Conservation (phyloP, 2,113 vertebrate species). For the Noturus placidus region DNA sequence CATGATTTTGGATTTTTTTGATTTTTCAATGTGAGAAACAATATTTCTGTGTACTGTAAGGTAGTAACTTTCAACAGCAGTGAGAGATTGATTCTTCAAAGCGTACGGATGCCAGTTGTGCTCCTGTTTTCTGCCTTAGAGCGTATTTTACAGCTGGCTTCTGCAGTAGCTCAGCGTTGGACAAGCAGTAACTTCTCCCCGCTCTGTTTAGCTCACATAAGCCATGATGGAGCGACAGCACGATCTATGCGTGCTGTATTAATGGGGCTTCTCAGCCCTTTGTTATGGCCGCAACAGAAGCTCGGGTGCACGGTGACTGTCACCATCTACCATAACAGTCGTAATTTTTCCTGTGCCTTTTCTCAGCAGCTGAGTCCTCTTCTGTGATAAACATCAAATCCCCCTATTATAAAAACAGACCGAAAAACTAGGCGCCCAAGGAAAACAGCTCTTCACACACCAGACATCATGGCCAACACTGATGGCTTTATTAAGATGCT, state of each 20-base stretch:
- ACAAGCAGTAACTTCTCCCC: slow-evolving; percentile 26
- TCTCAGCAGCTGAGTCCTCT: slow-evolving; percentile 55
- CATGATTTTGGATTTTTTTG: neutral
- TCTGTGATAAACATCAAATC: slow-evolving; percentile 57
- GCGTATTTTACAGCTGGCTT: slow-evolving; percentile 14
- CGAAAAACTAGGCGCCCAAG: slow-evolving; percentile 1
- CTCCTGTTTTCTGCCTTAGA: slow-evolving; percentile 4
- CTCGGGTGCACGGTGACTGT: slow-evolving; percentile 53
- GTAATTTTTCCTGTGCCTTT: slow-evolving; percentile 56
- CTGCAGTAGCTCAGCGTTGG: neutral
- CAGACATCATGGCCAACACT: slow-evolving; percentile 62
- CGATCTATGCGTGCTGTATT: slow-evolving; percentile 51
- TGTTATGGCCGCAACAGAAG: slow-evolving; percentile 48
- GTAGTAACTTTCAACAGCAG: neutral
- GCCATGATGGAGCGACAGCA: slow-evolving; percentile 51
- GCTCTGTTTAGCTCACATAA: slow-evolving; percentile 49
- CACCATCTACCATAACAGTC: slow-evolving; percentile 54
- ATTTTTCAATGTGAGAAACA: neutral
- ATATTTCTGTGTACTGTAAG: slow-evolving; percentile 2
- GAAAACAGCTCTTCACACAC: slow-evolving; percentile 50
- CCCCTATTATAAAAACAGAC: slow-evolving; percentile 41
- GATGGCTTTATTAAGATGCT: slow-evolving; percentile 60
- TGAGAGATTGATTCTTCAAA: neutral
- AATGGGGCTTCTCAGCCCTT: slow-evolving; percentile 52
- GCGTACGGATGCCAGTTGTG: neutral